Base-by-base conservation (phyloP, 2,888 invertebrate genomes). In the Brachyptera risi region DNA sequence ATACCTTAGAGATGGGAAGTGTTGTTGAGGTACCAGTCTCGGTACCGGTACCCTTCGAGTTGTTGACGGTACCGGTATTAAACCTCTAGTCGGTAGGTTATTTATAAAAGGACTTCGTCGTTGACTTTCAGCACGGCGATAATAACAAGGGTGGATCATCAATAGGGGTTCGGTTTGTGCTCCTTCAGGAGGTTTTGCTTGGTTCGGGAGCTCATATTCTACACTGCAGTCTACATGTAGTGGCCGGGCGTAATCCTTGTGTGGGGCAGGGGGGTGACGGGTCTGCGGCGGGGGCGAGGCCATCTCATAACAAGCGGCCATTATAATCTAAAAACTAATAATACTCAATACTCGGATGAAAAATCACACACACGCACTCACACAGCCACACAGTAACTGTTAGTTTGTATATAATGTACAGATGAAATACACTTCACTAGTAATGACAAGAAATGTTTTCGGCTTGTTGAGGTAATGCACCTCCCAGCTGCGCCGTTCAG, bases 151-250 rank as follows among this genome's bases (percentile, higher is more conserved):
- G 79, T 91, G 92, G 74, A 92, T 92, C 90, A 92, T 92, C 71
- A 92, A 83, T 73, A 92, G 80, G 59, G 91, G 91, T 76, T 91
- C 91, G 73, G 87, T 85, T 74, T 88, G 80, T 74, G 86, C 87
- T 67, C 90, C 90, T 73, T 87, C 88, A 69, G 91, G 90, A 70
- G 91, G 91, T 78, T 90, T 90, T 69, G 90, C 90, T 79, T 90
- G 88, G 76, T 90, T 91, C 72, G 91, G 91, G 76, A 92, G 80
- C 80, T 92, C 92, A 82, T 92, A 92, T 79, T 92, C 92, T 71
- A 92, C 91, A 80, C 90, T 90, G 80, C 91, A 91, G 78, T 92
- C 92, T 75, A 92, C 92, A 80, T 91, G 90, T 75, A 92, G 81
- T 72, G 91, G 91, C 77, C 89, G 84, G 75, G 86, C 86, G 79